Percentiles rank a stretch among this genome's conserved stretches.
phyloP scores from a whole-genome alignment of 2,888 invertebrate species.

The Enchytraeus crypticus region DNA sequence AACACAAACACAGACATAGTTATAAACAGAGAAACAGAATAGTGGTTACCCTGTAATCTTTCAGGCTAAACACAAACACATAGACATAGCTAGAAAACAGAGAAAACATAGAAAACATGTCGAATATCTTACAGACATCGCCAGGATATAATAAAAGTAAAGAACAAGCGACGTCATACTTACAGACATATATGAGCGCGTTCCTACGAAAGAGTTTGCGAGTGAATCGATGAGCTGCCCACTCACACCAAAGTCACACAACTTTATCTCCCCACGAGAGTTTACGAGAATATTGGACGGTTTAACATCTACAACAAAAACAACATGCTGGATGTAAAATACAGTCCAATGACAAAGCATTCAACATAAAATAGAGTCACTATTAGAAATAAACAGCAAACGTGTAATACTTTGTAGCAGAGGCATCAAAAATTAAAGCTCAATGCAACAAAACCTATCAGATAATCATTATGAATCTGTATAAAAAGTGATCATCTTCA shows the following conservation, averaged over 20 bases:
- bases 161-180: no score
- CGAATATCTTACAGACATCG: neutral
- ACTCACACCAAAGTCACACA: slow-evolving; percentile 98
- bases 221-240: slow-evolving; percentile 97
- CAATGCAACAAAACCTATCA: no score
- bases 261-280: slow-evolving; percentile 95
- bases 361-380: no score
- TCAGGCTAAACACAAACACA: slow-evolving; percentile 66
- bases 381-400: no score
- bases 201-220: slow-evolving; percentile 99
- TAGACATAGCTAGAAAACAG: neutral
- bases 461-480: no score
- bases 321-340: neutral
- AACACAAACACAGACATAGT: neutral
- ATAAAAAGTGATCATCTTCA: no score
- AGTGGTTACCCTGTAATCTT: slow-evolving; percentile 91
- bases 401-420: no score
- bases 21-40: slow-evolving; percentile 60
- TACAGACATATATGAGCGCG: slow-evolving; percentile 98
- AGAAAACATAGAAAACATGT: neutral
- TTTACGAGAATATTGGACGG: slow-evolving; percentile 98
- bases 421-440: no score
- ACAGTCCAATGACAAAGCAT: neutral
- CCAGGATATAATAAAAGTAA: neutral
- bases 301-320: slow-evolving; percentile 70